Conservation (phyloP, 2,797 vertebrate species). For the Notamacropus eugenii region DNA sequence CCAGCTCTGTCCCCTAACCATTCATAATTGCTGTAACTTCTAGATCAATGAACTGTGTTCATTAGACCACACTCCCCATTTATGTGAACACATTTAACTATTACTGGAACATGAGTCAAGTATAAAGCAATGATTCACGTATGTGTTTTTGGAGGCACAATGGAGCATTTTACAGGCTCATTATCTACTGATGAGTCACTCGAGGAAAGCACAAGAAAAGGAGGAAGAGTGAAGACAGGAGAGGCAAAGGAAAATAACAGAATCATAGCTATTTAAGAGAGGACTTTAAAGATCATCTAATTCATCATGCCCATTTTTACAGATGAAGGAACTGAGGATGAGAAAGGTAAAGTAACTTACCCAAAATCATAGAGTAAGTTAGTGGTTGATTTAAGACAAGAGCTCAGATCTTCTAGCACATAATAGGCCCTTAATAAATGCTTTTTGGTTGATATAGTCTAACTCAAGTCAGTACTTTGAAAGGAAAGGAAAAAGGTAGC, state of each 20-base stretch:
- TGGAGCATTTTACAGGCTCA: not conserved
- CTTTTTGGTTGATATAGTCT: not conserved
- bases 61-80: not conserved
- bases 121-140: not conserved
- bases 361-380: not conserved
- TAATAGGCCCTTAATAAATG: not conserved
- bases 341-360: not conserved
- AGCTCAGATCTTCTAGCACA: not conserved
- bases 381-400: not conserved
- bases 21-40: not conserved
- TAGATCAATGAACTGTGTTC: not conserved
- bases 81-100: rapidly evolving
- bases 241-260: not conserved
- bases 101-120: not conserved
- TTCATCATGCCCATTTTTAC: not conserved
- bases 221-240: not conserved
- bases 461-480: not conserved
- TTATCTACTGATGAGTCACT: not conserved
- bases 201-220: not conserved
- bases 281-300: not conserved
- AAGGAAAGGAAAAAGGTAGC: not conserved
- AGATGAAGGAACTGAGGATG: not conserved
- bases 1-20: not conserved
- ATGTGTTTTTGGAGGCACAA: not conserved
- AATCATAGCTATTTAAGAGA: not conserved